Evolutionary conservation across 2,113 vertebrate species (phyloP), one percentile per base, ranked within the genome.

Genomic region (Oncorhynchus keta): DNA sequence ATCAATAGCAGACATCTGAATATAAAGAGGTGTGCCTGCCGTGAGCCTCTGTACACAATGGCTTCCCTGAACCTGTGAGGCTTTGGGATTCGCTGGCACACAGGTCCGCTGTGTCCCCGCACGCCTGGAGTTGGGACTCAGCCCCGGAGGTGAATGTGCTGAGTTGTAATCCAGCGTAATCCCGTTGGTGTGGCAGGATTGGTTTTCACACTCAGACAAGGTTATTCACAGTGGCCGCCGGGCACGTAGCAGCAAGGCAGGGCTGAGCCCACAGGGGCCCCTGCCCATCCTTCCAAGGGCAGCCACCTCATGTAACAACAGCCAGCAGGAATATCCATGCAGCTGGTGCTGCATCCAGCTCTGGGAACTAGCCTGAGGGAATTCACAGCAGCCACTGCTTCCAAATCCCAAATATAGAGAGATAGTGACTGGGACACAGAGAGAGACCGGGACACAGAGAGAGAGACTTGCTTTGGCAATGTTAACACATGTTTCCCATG

Each of bases 131-230:
- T 68, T 90, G 87, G 87, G 87, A 89, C 81, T 14, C 61, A 12
- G 83, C 83, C 75, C 76, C 72, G 81, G 88, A 91, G 92, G 90
- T 92, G 90, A 92, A 91, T 89, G 87, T 91, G 88, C 90, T 84
- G 89, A 86, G 82, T 89, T 93, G 91, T 93, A 92, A 94, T 93
- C 93, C 93, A 89, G 85, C 83, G 78, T 93, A 93, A 94, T 94
- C 93, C 90, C 76, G 82, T 91, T 88, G 92, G 80, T 87, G 82
- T 83, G 83, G 83, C 83, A 80, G 83, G 88, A 91, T 62, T 22
- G 59, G 84, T 83, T 93, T 90, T 90, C 81, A 89, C 85, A 87
- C 85, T 80, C 73, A 76, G 83, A 87, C 89, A 88, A 59, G 83
- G 83, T 73, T 76, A 83, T 92, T 77, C 83, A 24, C 81, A 26